Evolutionary conservation across 2,797 vertebrate genomes (phyloP), one percentile per base, ranked within the genome.

Genomic region (Taeniopygia guttata): DNA sequence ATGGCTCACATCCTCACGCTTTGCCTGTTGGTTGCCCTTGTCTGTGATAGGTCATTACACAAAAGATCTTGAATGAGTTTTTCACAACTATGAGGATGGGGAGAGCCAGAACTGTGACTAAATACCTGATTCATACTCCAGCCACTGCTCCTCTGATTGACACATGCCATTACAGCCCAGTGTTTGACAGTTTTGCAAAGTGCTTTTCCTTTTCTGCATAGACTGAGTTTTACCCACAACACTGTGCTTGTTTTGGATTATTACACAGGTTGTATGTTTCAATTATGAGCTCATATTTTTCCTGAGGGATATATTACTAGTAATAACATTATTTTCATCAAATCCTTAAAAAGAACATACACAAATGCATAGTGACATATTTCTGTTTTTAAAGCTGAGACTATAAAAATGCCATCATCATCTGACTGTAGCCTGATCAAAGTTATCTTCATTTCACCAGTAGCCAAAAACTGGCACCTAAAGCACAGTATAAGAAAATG

Each of bases 131-230:
- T 70, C 34, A 30, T 40, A 46, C 77, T 74, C 43, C 38, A 79
- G 32, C 4, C 4, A 1, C 55, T 76, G 68, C 3, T 72, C 2
- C 40, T 42, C 10, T 60, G 49, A 40, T 54, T 0, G 2, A 16
- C 54, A 20, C 29, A 32, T 17, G 36, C 83, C 36, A 66, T 51
- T 78, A 36, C 32, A 85, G 13, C 20, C 16, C 14, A 25, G 38
- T 8, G 11, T 42, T 62, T 81, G 68, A 75, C 26, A 70, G 2
- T 46, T 87, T 86, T 75, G 22, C 40, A 12, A 64, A 66, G 7
- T 46, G 10, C 48, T 34, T 85, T 85, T 55, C 18, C 27, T 64
- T 79, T 84, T 89, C 49, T 58, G 26, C 16, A 8, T 49, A 27
- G 30, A 30, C 17, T 52, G 43, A 75, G 3, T 17, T 83, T 89